phyloP scores from a whole-genome alignment of 2,113 vertebrate species.

The Platanista minor region DNA sequence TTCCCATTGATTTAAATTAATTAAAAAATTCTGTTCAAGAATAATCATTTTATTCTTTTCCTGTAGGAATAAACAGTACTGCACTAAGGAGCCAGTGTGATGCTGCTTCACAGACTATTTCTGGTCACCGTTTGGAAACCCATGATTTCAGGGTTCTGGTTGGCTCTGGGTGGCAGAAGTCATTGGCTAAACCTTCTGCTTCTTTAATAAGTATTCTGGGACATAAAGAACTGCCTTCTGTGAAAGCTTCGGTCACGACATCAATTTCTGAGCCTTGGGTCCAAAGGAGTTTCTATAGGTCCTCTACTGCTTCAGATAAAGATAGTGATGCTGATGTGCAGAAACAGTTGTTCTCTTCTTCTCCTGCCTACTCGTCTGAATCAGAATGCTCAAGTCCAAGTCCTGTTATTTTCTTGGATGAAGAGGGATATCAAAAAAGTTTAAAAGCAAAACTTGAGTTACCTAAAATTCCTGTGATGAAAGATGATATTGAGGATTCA shows the following conservation, averaged over 20 bases:
- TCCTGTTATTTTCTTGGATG: conserved; percentile 97
- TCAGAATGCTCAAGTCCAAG: conserved; percentile 97
- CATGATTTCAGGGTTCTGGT: conserved; percentile 82
- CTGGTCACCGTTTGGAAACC: conserved; percentile 83
- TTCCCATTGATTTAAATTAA: not conserved
- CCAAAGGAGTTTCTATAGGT: conserved; percentile 88
- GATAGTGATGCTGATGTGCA: conserved; percentile 63
- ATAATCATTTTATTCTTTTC: not conserved
- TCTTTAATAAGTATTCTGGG: conserved; percentile 74
- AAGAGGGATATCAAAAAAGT: conserved; percentile 98
- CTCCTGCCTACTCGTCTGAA: conserved; percentile 92
- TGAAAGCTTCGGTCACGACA: conserved; percentile 84
- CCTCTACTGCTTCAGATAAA: conserved; percentile 80
- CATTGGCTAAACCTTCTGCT: conserved; percentile 76
- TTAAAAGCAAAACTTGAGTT: conserved; percentile 94
- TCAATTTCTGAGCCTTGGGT: conserved; percentile 84
- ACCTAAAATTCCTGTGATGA: conserved; percentile 93
- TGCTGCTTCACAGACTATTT: conserved; percentile 89
- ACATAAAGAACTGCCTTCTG: conserved; percentile 80
- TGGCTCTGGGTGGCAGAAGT: conserved; percentile 81
- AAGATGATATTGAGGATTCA: conserved; percentile 95
- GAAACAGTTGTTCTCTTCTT: conserved; percentile 80
- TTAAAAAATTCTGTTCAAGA: conserved; percentile 19
- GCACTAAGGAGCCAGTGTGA: conserved; percentile 85
- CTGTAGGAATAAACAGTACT: conserved; percentile 76